These are phyloP conservation scores for Athrips mouffetella DNA, from an alignment of 2,888 invertebrate genomes.

Conservation along the genomic window DNA sequence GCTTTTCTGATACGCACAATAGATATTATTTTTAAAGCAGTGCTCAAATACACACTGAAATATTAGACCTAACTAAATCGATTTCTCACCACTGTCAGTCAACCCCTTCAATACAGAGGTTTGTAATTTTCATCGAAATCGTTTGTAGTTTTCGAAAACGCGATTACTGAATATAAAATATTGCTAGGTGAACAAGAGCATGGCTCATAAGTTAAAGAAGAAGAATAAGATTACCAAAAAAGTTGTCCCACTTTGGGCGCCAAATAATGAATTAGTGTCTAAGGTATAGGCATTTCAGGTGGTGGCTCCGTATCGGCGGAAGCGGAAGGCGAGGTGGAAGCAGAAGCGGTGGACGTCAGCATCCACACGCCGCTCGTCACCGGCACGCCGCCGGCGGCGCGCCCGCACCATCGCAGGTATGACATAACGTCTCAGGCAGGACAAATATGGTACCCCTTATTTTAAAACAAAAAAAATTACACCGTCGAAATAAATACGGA, in stretches of 20 bases:
- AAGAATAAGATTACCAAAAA: background rate
- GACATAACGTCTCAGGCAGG: background rate
- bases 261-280: background rate
- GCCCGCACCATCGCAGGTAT: conserved; percentile 61
- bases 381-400: conserved; percentile 48
- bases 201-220: background rate
- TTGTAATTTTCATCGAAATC: no score
- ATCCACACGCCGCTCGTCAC: conserved; percentile 73
- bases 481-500: no score
- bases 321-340: conserved; percentile 53
- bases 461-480: background rate
- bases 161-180: background rate
- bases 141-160: no score
- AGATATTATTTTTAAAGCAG: no score
- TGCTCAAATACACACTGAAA: no score
- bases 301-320: conserved; percentile 46
- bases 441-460: no score
- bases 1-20: no score
- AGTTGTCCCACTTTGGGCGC: background rate
- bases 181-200: background rate
- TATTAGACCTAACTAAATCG: no score
- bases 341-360: conserved; percentile 65
- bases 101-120: no score
- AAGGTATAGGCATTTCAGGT: conserved; percentile 43
- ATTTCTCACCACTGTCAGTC: no score